phyloP scores from a whole-genome alignment of 2,113 vertebrate species.

The Engraulis encrasicolus region DNA sequence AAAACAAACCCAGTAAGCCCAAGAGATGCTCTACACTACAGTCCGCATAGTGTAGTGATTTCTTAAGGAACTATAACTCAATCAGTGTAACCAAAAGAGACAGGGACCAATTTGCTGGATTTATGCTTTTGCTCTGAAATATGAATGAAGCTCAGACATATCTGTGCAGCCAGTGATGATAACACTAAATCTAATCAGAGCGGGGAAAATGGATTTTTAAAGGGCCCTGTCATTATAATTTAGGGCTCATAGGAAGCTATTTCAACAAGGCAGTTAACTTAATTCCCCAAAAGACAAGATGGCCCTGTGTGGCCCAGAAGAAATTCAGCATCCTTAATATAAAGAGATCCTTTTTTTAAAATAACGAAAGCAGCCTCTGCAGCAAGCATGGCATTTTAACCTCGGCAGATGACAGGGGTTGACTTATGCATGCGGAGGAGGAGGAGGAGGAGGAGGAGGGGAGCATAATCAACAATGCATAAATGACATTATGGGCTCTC shows the following conservation, averaged over 20 bases:
- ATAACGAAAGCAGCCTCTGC: no score
- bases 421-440: slow-evolving; percentile 66
- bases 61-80: slow-evolving; percentile 65
- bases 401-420: slow-evolving; percentile 59
- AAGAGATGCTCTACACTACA: neutral
- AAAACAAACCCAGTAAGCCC: neutral
- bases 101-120: slow-evolving; percentile 73
- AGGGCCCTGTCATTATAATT: slow-evolving; percentile 71
- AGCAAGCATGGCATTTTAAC: slow-evolving; percentile 54
- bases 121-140: slow-evolving; percentile 71
- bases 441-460: no score
- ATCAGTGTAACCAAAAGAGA: slow-evolving; percentile 71
- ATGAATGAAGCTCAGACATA: slow-evolving; percentile 72
- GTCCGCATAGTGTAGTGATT: slow-evolving; percentile 30
- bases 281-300: slow-evolving; percentile 67
- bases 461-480: slow-evolving; percentile 74
- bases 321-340: slow-evolving; percentile 62
- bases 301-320: slow-evolving; percentile 56
- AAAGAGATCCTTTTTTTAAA: slow-evolving; percentile 64
- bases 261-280: slow-evolving; percentile 71
- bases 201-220: slow-evolving; percentile 79
- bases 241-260: slow-evolving; percentile 65
- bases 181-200: slow-evolving; percentile 71
- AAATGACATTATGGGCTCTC: slow-evolving; percentile 73
- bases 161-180: slow-evolving; percentile 67